Conservation (phyloP, 2,797 vertebrate genomes). For the Mallotus villosus region DNA sequence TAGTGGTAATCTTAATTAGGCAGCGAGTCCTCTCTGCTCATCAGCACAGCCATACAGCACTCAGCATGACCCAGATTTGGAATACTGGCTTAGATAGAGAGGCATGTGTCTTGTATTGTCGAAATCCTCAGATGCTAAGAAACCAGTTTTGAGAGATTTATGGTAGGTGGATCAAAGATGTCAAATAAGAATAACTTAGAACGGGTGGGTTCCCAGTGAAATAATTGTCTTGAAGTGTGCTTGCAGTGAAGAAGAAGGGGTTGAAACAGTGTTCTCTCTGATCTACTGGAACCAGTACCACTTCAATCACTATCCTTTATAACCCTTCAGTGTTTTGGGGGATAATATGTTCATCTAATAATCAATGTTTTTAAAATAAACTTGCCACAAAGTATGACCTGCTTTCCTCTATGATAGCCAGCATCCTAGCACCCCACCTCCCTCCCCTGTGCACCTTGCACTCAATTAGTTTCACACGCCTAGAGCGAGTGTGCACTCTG, state of each 20-base stretch:
- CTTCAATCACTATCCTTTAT: background rate
- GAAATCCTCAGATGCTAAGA: background rate
- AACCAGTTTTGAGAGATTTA: slow-evolving; percentile 1
- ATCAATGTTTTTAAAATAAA: background rate
- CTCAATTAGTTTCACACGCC: background rate
- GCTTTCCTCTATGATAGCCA: background rate
- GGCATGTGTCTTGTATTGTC: background rate
- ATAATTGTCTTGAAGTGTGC: background rate
- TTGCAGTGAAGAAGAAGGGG: background rate
- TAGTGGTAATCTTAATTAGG: slow-evolving; percentile 14
- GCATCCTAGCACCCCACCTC: background rate
- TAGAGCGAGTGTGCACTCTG: background rate
- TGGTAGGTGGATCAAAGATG: background rate
- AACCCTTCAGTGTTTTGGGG: background rate
- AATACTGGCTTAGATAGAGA: background rate
- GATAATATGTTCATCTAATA: background rate
- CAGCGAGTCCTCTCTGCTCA: background rate
- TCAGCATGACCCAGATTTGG: slow-evolving; percentile 11
- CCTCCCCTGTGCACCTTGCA: background rate
- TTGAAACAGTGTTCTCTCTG: background rate
- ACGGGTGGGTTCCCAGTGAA: background rate
- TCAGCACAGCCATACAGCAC: slow-evolving; percentile 4
- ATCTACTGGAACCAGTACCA: background rate
- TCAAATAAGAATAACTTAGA: slow-evolving; percentile 4
- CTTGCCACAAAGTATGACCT: background rate